Evolutionary conservation across 2,888 invertebrate genomes (phyloP), one percentile per base, ranked within the genome.

Genomic region (Ashinkailepas kermadecensis): DNA sequence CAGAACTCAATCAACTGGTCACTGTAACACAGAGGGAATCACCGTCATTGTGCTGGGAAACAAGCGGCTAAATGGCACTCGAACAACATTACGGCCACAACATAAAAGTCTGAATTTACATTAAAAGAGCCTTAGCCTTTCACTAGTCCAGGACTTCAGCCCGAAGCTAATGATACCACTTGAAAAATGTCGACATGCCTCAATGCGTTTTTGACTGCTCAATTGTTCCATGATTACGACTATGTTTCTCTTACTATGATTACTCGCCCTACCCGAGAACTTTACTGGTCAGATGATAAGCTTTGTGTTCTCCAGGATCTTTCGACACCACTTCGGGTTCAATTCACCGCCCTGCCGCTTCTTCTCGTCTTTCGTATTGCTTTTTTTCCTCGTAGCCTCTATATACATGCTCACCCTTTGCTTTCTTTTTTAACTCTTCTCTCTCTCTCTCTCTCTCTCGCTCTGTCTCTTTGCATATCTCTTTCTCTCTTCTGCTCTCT

Each of bases 401-500:
- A 1, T 18, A 39, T 39, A 39, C 39, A 39, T 39, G 39, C 8
- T 23, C 65, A 11, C 23, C 12, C 23, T 8, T 12, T 65, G 9
- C 65, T 65, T 23, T 23, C 23, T 8, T 10, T n/a, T 65, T 4
- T 23, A 8, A n/a, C n/a, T 23, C 23, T 23, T 64, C 64, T 64
- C 64, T 64, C 64, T 64, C 64, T 64, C 64, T 64, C 64, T 64
- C 64, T 64, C 64, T 64, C 64, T 64, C 64, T 64, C 64, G 6
- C 64, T 64, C 64, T 64, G 10, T 64, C 64, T 64, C 64, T 64
- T 15, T 64, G 10, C 11, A 7, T 64, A 7, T 64, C 64, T 64
- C 64, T 64, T 15, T 64, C 64, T 64, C 64, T 18, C 64, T 64
- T 18, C 64, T 8, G 13, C 15, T 13, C 18, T 18, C 1, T 39